Evolutionary conservation across 2,888 invertebrate species (phyloP).

Genomic region (Syrista parreyssii): DNA sequence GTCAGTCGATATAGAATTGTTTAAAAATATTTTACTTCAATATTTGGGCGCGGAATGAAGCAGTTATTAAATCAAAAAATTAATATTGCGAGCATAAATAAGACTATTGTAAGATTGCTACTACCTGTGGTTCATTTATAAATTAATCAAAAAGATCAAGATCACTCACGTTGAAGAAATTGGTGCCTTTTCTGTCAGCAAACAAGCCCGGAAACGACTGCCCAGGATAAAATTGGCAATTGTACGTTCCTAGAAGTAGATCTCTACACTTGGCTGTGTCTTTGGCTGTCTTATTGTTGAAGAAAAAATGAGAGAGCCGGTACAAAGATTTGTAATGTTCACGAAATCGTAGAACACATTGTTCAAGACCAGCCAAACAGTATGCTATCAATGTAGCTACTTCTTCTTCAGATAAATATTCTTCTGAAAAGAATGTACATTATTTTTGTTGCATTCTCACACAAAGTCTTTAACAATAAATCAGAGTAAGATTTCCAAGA

Average conservation of each 20-base stretch:
- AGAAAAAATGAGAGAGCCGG: conserved; percentile 86
- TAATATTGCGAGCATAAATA: not conserved
- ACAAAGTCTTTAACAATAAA: not conserved
- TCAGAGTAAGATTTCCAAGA: not conserved
- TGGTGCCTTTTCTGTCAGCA: conserved; percentile 83
- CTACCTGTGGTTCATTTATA: not conserved
- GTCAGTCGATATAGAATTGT: conserved; percentile 14
- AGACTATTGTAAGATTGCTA: conserved; percentile 23
- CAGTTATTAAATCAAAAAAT: not conserved
- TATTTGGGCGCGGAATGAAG: not conserved
- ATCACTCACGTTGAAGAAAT: conserved; percentile 87
- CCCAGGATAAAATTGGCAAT: conserved; percentile 70
- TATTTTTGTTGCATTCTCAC: not conserved
- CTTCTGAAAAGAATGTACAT: conserved; percentile 42
- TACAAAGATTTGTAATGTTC: conserved; percentile 95
- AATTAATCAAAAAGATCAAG: conserved; percentile 11
- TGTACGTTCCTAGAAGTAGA: conserved; percentile 77
- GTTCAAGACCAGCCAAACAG: conserved; percentile 83
- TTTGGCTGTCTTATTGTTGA: conserved; percentile 76
- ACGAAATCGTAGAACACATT: conserved; percentile 86
- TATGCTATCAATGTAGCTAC: conserved; percentile 73
- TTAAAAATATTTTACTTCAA: conserved; percentile 23
- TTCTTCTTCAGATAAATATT: conserved; percentile 68
- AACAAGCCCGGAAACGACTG: conserved; percentile 85
- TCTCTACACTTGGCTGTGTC: conserved; percentile 78